phyloP scores from a whole-genome alignment of 2,797 vertebrate species.

The Oophaga sylvatica region DNA sequence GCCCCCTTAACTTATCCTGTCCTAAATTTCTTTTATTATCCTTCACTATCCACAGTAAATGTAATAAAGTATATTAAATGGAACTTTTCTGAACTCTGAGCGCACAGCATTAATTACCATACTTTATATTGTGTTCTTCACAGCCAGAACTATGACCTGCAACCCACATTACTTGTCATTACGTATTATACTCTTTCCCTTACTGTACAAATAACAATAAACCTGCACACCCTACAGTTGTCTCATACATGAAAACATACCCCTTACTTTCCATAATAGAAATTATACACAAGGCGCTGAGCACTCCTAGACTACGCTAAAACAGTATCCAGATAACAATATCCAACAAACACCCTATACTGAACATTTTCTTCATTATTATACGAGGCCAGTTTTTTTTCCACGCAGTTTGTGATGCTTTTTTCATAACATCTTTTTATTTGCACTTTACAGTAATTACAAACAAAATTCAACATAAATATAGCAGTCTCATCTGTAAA shows the following conservation, averaged over 20 bases:
- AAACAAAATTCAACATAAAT: too few species aligned
- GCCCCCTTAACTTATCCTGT: constrained; percentile 30
- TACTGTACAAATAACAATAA: constrained; percentile 20
- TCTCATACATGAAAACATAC: constrained; percentile 1
- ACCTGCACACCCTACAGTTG: neutral
- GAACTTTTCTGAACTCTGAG: constrained; percentile 31
- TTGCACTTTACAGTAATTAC: too few species aligned
- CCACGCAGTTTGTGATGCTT: neutral
- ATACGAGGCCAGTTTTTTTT: neutral
- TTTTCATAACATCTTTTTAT: neutral
- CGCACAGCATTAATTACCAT: constrained; percentile 30
- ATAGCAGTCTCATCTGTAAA: too few species aligned
- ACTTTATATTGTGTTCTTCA: constrained; percentile 19
- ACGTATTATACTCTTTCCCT: constrained; percentile 15
- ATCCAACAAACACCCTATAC: neutral
- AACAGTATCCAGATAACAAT: too few species aligned
- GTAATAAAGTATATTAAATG: constrained; percentile 31
- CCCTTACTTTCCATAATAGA: neutral
- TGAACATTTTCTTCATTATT: neutral
- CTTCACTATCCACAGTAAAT: constrained; percentile 32
- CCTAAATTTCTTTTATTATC: constrained; percentile 33
- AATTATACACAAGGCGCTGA: neutral
- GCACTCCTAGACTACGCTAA: neutral
- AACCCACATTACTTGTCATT: constrained; percentile 26
- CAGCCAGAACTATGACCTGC: constrained; percentile 22